Evolutionary conservation across 2,888 invertebrate species (phyloP), one percentile per base, ranked within the genome.

Genomic region (Drosophila niveifrons): DNA sequence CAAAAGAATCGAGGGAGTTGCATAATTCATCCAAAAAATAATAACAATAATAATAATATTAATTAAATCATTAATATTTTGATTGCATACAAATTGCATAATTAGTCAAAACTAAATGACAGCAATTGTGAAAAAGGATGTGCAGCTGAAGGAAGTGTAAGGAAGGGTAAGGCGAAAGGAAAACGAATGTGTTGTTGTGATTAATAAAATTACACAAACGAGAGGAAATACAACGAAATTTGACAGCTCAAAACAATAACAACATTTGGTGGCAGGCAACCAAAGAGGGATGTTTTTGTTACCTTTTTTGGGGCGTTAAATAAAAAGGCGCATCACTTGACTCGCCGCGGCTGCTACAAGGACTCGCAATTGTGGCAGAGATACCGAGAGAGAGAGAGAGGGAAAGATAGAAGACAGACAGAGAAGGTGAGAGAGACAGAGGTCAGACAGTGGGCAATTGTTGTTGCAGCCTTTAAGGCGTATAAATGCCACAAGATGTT

Each of bases 61-160:
- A 66, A 68, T 44, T 52, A 46, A 44, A 29, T 63, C 86, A 88
- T 81, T 86, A 83, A 83, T 87, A 81, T 88, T 83, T 88, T 83
- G 65, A 88, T 88, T 88, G 84, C 84, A 78, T 85, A 88, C 88
- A 85, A 89, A 85, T 85, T 88, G 88, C 82, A 82, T 85, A 88
- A 86, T 89, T 89, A 89, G 89, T 88, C 89, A 88, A 89, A 82
- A 69, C 67, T 72, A 82, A 82, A 74, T 85, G 80, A 75, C 80
- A 77, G 68, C 46, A 66, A 61, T 52, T 61, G 59, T 61, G 59
- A 57, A 6, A 80, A 72, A 61, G 80, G 65, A 56, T 66, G 72
- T 53, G 39, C 66, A 46, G 36, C 3, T 15, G 46, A 62, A 43
- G 53, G 43, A n/a, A 17, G 31, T 17, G 29, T n/a, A 41, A 47